Evolutionary conservation across 2,888 invertebrate genomes (phyloP), one percentile per base, ranked within the genome.

Genomic region (Harmothoe impar): DNA sequence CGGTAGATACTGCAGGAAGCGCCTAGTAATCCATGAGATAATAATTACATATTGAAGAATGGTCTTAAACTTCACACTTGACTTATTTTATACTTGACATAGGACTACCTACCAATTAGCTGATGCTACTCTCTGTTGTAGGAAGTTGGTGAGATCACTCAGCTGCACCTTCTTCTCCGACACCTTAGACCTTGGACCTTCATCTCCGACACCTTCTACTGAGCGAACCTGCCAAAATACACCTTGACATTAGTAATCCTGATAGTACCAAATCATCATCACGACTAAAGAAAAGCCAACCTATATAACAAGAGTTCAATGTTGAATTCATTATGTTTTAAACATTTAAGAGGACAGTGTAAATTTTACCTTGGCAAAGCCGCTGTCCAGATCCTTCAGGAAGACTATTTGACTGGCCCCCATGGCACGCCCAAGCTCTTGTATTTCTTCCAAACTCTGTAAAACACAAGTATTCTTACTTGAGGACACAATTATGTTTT

Each of bases 81-180:
- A 43, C 43, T 43, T 43, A 7, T 43, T 43, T 43, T 10, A 43
- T 10, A 43, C 5, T 43, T 43, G 43, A 43, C 20, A 62, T 62
- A 1, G 62, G 20, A n/a, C 1, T 89, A 90, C 93, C 90, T 91
- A 94, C 94, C 88, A 78, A 92, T 92, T 94, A 72, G 68, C 91
- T 43, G 96, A 95, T 94, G 96, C 97, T 0, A 97, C 95, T 91
- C 97, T 97, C 93, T 97, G 97, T 93, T 97, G 97, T 89, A 98
- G 96, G 93, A 97, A 97, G 68, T 98, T 98, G 0, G 97, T 96
- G 0, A 98, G 96, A 92, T 98, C 98, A 5, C 96, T 94, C 31
- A 96, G 96, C 17, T 95, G 96, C n/a, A 97, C 96, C 93, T 96
- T 97, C 25, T 97, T 97, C 93, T 97, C 97, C 92, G 97, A 97